These are phyloP conservation scores for Silvanus unidentatus DNA, from an alignment of 2,888 invertebrate genomes.

Conservation along the genomic window DNA sequence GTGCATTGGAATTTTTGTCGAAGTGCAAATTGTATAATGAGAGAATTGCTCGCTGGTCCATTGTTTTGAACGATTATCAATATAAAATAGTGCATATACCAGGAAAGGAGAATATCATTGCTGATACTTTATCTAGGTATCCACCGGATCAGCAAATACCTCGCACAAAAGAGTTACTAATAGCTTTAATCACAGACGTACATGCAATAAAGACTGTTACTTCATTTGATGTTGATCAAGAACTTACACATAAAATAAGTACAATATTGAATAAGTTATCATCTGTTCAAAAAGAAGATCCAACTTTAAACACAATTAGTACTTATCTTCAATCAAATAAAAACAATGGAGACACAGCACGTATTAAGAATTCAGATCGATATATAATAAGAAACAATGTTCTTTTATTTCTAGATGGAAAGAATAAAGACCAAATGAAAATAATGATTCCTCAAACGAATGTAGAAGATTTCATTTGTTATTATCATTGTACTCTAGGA, in stretches of 20 bases:
- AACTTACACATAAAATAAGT: too few species aligned
- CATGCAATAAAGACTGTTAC: not conserved
- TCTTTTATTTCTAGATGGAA: not conserved
- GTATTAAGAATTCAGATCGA: too few species aligned
- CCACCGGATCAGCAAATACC: constrained; percentile 1
- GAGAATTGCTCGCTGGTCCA: constrained; percentile 9
- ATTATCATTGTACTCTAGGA: constrained; percentile 6
- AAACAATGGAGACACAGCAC: too few species aligned
- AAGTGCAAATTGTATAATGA: constrained; percentile 6
- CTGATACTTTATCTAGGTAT: constrained; percentile 8
- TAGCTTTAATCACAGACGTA: not conserved
- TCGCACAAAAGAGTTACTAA: not conserved
- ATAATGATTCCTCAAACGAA: not conserved
- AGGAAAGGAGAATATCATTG: constrained; percentile 11
- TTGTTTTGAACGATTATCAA: constrained; percentile 8
- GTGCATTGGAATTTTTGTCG: constrained; percentile 6
- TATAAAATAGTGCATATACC: constrained; percentile 7
- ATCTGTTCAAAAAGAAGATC: too few species aligned
- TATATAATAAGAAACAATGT: not conserved
- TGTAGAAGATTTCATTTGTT: not conserved
- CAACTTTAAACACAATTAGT: too few species aligned
- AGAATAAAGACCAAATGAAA: not conserved
- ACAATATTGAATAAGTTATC: too few species aligned
- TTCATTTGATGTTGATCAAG: too few species aligned
- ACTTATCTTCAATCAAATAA: too few species aligned